These are phyloP conservation scores for Mycalesis mineus DNA, from an alignment of 2,888 invertebrate species.

Conservation along the genomic window DNA sequence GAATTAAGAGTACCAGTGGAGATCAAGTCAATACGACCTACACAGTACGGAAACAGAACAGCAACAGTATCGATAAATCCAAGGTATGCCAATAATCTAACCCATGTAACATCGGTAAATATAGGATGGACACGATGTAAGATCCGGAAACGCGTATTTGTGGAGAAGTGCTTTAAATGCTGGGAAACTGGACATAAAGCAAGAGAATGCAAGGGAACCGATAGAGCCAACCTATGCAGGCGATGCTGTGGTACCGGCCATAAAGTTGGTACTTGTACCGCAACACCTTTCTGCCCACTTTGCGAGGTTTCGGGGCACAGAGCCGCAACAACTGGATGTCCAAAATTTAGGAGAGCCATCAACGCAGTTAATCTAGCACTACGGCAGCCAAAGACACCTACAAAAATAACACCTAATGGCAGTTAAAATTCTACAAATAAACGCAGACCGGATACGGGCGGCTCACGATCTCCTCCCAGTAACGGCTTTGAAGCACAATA, in stretches of 20 bases:
- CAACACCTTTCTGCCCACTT: background rate
- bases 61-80: background rate
- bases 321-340: background rate
- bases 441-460: background rate
- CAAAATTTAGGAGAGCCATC: background rate
- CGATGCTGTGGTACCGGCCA: background rate
- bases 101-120: background rate
- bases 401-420: background rate
- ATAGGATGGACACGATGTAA: background rate
- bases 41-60: background rate
- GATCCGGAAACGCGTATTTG: background rate
- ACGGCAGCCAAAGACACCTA: background rate
- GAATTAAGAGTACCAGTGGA: background rate
- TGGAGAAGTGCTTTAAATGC: background rate
- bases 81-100: background rate
- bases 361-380: background rate
- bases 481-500: background rate
- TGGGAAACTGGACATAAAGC: background rate
- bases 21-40: background rate
- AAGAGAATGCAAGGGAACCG: background rate
- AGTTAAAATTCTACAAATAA: background rate
- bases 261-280: background rate
- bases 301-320: background rate
- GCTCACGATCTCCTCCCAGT: background rate
- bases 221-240: background rate